These are phyloP conservation scores for Criorhina ranunculi DNA, from an alignment of 2,888 invertebrate species.

Conservation along the genomic window DNA sequence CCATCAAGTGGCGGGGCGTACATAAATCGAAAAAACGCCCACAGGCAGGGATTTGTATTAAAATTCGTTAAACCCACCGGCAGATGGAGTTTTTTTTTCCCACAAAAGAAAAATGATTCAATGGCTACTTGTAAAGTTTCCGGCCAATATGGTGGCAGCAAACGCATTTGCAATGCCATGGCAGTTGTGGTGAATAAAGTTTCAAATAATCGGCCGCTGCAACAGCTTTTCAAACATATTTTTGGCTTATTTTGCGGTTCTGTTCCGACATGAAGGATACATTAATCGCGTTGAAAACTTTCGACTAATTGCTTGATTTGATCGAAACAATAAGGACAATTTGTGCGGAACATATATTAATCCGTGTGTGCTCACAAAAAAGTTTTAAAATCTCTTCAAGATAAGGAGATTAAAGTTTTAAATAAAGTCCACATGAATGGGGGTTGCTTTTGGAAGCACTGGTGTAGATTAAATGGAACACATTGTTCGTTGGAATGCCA, in stretches of 20 bases:
- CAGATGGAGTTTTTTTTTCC: conserved; percentile 7
- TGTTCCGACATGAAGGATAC: conserved; percentile 10
- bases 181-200: conserved; percentile 10
- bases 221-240: background rate
- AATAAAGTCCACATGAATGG: conserved; percentile 6
- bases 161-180: background rate
- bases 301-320: conserved; percentile 34
- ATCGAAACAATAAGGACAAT: conserved; percentile 3
- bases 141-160: background rate
- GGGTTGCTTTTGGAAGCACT: background rate
- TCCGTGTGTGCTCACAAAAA: background rate
- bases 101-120: background rate
- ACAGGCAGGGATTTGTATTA: conserved; percentile 9
- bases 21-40: conserved; percentile 27
- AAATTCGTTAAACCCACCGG: background rate
- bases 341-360: conserved; percentile 3
- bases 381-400: background rate
- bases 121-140: background rate
- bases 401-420: conserved; percentile 39
- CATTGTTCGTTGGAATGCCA: too few species aligned
- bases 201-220: background rate
- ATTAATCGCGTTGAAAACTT: conserved; percentile 38
- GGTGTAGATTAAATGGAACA: too few species aligned
- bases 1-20: conserved; percentile 38
- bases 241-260: conserved; percentile 6